Conservation (phyloP, 2,797 vertebrate species). For the Xenops minutus region DNA sequence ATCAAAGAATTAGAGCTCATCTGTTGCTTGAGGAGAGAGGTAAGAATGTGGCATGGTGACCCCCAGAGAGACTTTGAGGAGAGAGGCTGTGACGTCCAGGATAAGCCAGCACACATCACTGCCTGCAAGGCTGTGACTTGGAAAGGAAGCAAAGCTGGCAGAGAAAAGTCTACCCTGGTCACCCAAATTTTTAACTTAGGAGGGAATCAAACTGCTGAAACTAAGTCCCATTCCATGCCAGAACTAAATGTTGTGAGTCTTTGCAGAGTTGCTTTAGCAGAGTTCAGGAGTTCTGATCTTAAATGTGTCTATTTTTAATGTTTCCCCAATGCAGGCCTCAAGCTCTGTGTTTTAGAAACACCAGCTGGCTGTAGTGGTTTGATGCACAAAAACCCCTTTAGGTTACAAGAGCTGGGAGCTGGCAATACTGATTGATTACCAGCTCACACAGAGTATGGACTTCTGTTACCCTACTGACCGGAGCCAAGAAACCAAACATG, state of each 20-base stretch:
- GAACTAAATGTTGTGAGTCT: not conserved
- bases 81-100: not conserved
- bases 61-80: not conserved
- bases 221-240: not conserved
- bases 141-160: not conserved
- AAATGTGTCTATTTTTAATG: not conserved
- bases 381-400: not conserved
- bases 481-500: not conserved
- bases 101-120: rapidly evolving
- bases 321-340: not conserved
- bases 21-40: not conserved
- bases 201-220: not conserved
- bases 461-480: not conserved
- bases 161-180: not conserved
- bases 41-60: not conserved
- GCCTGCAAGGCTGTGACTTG: not conserved
- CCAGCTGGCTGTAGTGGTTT: not conserved
- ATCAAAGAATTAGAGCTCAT: not conserved
- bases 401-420: not conserved
- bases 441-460: not conserved
- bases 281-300: not conserved
- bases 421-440: not conserved
- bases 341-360: not conserved
- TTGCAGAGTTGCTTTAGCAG: not conserved
- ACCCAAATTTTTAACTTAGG: not conserved